Evolutionary conservation across 2,888 invertebrate species (phyloP).

Genomic region (Drosophila algonquin): DNA sequence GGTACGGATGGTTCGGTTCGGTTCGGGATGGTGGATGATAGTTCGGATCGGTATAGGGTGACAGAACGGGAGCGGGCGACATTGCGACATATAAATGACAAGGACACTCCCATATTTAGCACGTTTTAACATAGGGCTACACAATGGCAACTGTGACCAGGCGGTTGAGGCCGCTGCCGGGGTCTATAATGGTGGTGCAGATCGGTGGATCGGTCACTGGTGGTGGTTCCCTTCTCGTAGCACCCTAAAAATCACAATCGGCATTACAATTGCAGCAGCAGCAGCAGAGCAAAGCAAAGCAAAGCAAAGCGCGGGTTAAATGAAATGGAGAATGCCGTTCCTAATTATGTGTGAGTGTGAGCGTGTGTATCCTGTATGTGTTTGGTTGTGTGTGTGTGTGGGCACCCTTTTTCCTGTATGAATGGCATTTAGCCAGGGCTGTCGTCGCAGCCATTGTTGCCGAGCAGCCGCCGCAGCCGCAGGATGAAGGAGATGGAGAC

Average conservation of each 20-base stretch:
- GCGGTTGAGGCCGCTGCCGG: conserved; percentile 36
- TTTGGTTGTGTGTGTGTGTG: conserved; percentile 34
- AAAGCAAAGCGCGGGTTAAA: conserved; percentile 71
- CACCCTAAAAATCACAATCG: conserved; percentile 68
- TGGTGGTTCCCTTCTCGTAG: conserved; percentile 22
- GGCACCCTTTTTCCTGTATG: conserved; percentile 65
- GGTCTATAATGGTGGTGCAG: conserved; percentile 13
- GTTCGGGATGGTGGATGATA: conserved; percentile 17
- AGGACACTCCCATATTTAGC: conserved; percentile 84
- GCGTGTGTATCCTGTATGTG: conserved; percentile 7
- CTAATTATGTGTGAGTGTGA: conserved; percentile 63
- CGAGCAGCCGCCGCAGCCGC: conserved; percentile 54
- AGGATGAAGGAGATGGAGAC: conserved; percentile 55
- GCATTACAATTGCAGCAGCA: neutral
- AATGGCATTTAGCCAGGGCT: conserved; percentile 65
- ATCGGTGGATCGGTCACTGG: conserved; percentile 7
- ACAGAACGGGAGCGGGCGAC: conserved; percentile 55
- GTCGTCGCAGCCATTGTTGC: conserved; percentile 82
- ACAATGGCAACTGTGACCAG: conserved; percentile 75
- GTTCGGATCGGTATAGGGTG: neutral
- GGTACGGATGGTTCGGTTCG: neutral
- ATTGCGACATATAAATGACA: conserved; percentile 80
- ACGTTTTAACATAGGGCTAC: conserved; percentile 65
- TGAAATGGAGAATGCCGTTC: conserved; percentile 82
- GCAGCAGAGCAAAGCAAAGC: no score